These are phyloP conservation scores for Hemibagrus wyckioides DNA, from an alignment of 2,113 vertebrate species.

Conservation along the genomic window DNA sequence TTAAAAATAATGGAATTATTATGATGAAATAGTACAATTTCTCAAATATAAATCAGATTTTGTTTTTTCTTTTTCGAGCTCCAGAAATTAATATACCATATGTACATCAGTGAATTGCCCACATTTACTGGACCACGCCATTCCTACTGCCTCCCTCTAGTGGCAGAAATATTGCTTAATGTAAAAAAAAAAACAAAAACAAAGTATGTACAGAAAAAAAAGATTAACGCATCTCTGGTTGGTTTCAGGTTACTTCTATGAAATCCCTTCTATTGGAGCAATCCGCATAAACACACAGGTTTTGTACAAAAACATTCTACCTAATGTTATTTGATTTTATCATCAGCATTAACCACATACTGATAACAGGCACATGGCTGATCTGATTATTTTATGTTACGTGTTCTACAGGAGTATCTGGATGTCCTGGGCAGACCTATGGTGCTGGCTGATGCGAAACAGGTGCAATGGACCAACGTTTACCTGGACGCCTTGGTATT, in stretches of 20 bases:
- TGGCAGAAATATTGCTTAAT: slow-evolving; percentile 25
- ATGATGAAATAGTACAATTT: too few species aligned
- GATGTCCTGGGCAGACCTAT: slow-evolving; percentile 96
- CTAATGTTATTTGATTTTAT: neutral
- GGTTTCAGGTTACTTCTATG: slow-evolving; percentile 90
- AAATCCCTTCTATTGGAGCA: slow-evolving; percentile 96
- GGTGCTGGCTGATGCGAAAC: slow-evolving; percentile 95
- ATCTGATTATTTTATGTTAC: neutral
- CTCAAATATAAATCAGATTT: neutral
- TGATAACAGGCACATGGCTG: neutral
- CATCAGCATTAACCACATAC: neutral
- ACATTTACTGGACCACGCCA: neutral
- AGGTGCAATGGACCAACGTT: slow-evolving; percentile 98
- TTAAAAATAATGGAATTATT: too few species aligned
- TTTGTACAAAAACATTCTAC: neutral
- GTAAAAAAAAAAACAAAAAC: too few species aligned
- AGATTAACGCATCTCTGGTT: neutral
- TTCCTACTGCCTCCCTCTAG: slow-evolving; percentile 28
- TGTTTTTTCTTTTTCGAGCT: too few species aligned
- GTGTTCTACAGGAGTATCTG: slow-evolving; percentile 85
- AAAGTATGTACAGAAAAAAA: neutral
- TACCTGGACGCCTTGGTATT: slow-evolving; percentile 94
- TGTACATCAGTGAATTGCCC: neutral
- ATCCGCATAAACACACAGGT: slow-evolving; percentile 99
- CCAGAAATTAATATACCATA: too few species aligned